A percentile compares a stretch with the other conserved stretches of the same genome.
phyloP scores from a whole-genome alignment of 2,113 vertebrate genomes.

The Casuarius casuarius region DNA sequence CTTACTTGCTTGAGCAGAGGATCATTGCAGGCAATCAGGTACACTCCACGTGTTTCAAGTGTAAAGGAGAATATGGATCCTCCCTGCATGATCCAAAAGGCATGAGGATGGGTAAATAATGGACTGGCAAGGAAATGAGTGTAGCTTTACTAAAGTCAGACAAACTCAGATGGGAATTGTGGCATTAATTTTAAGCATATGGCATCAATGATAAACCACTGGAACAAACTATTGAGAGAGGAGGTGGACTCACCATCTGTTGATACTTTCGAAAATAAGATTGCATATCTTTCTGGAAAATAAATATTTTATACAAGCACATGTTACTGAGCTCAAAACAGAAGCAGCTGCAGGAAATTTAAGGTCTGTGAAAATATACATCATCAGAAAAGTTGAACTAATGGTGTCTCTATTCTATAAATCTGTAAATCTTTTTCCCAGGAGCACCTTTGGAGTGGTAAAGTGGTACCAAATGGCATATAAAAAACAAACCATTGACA shows the following conservation, averaged over 20 bases:
- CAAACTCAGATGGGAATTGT: conserved; percentile 39
- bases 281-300: conserved; percentile 42
- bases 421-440: background rate
- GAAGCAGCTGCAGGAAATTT: conserved; percentile 26
- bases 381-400: background rate
- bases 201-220: conserved; percentile 58
- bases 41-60: background rate
- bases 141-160: background rate
- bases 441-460: background rate
- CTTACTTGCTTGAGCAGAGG: background rate
- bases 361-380: background rate
- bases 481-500: background rate
- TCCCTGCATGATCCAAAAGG: background rate
- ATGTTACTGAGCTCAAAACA: conserved; percentile 37
- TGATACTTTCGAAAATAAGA: conserved; percentile 38
- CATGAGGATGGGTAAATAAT: background rate
- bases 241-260: conserved; percentile 43
- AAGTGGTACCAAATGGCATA: background rate
- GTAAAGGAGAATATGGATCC: background rate
- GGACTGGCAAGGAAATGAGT: conserved; percentile 6
- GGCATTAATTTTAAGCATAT: conserved; percentile 53
- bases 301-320: conserved; percentile 55
- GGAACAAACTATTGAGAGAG: conserved; percentile 44
- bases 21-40: background rate
- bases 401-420: background rate